Percentiles rank a stretch among this genome's conserved stretches.
Evolutionary conservation across 2,888 invertebrate species (phyloP).

Genomic region (Apamea epomidion): DNA sequence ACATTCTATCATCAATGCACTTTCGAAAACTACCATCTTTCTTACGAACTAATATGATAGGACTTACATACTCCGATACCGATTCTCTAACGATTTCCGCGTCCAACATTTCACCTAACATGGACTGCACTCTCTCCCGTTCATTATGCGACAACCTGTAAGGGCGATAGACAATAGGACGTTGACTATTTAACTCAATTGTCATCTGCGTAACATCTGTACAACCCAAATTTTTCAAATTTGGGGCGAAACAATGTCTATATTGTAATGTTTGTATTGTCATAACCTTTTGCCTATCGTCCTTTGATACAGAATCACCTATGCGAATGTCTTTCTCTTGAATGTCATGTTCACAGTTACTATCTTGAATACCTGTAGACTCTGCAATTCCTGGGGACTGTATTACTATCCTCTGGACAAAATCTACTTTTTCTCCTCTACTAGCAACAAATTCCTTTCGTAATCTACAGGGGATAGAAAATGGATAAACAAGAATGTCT

Average conservation of each 20-base stretch:
- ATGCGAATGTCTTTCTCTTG: background rate
- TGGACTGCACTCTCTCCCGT: background rate
- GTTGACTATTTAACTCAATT: slow-evolving; percentile 5
- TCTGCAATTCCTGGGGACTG: background rate
- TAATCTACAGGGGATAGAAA: background rate
- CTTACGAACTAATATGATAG: too few relatives aligned
- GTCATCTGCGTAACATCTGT: background rate
- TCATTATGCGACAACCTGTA: background rate
- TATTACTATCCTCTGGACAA: background rate
- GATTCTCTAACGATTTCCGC: too few relatives aligned
- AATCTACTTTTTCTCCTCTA: slow-evolving; percentile 4
- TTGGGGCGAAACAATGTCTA: background rate
- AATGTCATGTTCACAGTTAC: background rate
- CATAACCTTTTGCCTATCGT: background rate
- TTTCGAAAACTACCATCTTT: too few relatives aligned
- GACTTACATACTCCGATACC: too few relatives aligned
- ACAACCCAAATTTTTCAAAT: background rate
- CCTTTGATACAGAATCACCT: background rate
- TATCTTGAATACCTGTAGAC: background rate
- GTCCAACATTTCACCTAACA: slow-evolving; percentile 1
- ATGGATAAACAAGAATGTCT: too few relatives aligned
- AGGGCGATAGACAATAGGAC: slow-evolving; percentile 6
- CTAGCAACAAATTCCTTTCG: background rate
- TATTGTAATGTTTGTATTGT: background rate
- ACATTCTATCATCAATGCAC: too few relatives aligned